Base-by-base conservation (phyloP, 2,797 vertebrate genomes). In the Malurus leucopterus region DNA sequence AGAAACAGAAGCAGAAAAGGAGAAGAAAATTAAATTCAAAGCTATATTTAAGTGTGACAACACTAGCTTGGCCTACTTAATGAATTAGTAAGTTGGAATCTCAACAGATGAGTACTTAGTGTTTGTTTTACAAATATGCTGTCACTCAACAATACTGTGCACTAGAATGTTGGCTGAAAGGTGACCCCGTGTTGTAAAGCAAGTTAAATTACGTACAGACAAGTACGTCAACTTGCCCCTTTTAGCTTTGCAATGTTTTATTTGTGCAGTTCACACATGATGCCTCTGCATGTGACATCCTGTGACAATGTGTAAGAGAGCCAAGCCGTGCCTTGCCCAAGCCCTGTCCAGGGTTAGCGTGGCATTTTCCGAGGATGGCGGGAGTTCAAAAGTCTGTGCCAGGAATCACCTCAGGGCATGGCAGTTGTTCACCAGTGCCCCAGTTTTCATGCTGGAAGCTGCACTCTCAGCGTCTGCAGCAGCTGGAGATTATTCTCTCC, bases 331-430 rank as follows among this genome's bases (percentile, higher is more conserved):
- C 13, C 0, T 1, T 34, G 5, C 20, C 5, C 13, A 2, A 2
- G 8, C 11, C 1, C 38, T 17, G 21, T 8, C 49, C 32, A 40
- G 20, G 19, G 13, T 8, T 5, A 14, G 34, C 0, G 0, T 11
- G 4, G 85, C 4, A 0, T 3, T 64, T 47, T 73, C 24, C 0
- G 1, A 14, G 54, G 50, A 18, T 3, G 0, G 9, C 0, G 0
- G 50, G 24, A 10, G n/a, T 6, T 75, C n/a, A 29, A 21, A 21
- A 44, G 65, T 14, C 72, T 15, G 5, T 4, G 40, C 75, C 77
- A 51, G 68, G 53, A 23, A 69, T 21, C 73, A 49, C 85, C 87
- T 22, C 4, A 34, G 36, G 83, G 70, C 70, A 41, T 2, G 32
- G 13, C 1, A 0, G 10, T 2, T 27, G 41, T 5, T 88, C 73